Evolutionary conservation across 2,113 vertebrate genomes (phyloP).

Genomic region (Myrmophylax atrothorax): DNA sequence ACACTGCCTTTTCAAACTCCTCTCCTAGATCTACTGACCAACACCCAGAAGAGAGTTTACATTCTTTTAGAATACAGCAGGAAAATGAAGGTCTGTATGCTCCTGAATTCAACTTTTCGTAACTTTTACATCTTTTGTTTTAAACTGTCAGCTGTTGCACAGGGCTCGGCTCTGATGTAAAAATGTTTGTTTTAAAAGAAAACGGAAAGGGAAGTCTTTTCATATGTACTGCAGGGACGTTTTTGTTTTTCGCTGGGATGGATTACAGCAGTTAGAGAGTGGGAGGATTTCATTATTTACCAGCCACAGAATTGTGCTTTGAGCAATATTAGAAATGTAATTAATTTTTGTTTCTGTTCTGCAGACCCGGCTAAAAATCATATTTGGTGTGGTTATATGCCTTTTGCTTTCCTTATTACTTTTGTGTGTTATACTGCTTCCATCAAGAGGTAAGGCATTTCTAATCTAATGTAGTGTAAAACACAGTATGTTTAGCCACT

Average conservation of each 20-base stretch:
- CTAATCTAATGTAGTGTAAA: slow-evolving; percentile 33
- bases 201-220: slow-evolving; percentile 46
- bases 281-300: slow-evolving; percentile 29
- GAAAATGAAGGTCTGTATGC: slow-evolving; percentile 82
- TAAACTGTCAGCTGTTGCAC: slow-evolving; percentile 37
- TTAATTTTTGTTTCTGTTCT: slow-evolving; percentile 66
- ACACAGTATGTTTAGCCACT: background rate
- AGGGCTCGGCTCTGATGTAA: slow-evolving; percentile 8
- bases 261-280: slow-evolving; percentile 53
- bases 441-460: slow-evolving; percentile 76
- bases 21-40: slow-evolving; percentile 69
- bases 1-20: slow-evolving; percentile 71
- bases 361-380: slow-evolving; percentile 78
- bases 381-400: slow-evolving; percentile 69
- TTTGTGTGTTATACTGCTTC: slow-evolving; percentile 74
- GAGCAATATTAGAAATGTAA: slow-evolving; percentile 8
- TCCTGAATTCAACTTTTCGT: background rate
- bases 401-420: slow-evolving; percentile 73
- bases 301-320: background rate
- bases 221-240: slow-evolving; percentile 9
- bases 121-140: background rate
- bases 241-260: slow-evolving; percentile 35
- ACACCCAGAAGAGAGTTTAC: slow-evolving; percentile 65
- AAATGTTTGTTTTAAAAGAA: slow-evolving; percentile 45
- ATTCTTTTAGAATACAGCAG: slow-evolving; percentile 64